Conservation (phyloP, 2,113 vertebrate species). For the Pseudopodoces humilis region DNA sequence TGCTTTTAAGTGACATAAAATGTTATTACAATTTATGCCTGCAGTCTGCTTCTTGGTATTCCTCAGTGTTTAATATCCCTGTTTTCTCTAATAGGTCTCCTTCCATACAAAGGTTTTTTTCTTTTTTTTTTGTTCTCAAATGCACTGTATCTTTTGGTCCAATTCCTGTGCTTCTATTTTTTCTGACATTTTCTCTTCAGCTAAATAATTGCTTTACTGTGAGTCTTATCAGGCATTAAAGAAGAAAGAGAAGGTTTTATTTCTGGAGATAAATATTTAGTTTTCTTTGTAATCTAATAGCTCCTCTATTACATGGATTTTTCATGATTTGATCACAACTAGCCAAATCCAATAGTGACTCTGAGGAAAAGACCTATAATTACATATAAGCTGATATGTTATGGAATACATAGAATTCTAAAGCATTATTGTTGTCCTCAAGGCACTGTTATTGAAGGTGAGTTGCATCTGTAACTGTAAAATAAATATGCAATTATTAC, state of each 20-base stretch:
- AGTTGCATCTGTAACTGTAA: neutral
- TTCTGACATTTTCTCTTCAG: neutral
- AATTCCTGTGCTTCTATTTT: neutral
- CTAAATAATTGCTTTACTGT: neutral
- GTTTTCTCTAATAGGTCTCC: slow-evolving; percentile 12
- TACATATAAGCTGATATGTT: neutral
- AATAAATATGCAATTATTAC: neutral
- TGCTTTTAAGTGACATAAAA: slow-evolving; percentile 31
- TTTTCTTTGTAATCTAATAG: neutral
- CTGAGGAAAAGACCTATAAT: neutral
- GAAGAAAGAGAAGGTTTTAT: neutral
- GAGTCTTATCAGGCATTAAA: neutral
- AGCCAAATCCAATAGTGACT: neutral
- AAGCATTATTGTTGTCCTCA: neutral
- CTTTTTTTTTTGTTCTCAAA: neutral
- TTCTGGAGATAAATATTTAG: neutral
- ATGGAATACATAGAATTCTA: neutral
- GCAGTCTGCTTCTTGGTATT: neutral
- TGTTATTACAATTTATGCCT: slow-evolving; percentile 7
- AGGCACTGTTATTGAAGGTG: neutral
- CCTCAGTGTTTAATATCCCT: neutral
- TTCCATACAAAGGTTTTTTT: neutral
- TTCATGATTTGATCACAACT: neutral
- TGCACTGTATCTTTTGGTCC: neutral
- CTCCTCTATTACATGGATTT: neutral